Evolutionary conservation across 2,888 invertebrate genomes (phyloP).

Genomic region (Iphiclides podalirius): DNA sequence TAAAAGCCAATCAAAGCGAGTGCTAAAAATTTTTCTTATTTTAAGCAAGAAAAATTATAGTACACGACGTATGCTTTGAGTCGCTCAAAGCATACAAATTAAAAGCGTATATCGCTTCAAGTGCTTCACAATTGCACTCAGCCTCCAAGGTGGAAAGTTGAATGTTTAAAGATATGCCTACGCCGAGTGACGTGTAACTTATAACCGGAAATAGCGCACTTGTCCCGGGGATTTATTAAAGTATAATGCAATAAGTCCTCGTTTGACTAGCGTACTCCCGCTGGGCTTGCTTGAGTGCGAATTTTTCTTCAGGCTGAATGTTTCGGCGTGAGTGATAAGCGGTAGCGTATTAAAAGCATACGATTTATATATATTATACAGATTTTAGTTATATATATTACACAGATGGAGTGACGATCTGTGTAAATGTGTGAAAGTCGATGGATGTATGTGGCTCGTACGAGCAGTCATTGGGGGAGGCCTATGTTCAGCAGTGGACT

Average conservation of each 20-base stretch:
- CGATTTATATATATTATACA: background rate
- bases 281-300: slow-evolving; percentile 51
- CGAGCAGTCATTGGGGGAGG: too few relatives aligned
- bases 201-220: slow-evolving; percentile 3
- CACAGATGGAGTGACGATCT: too few relatives aligned
- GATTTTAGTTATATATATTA: too few relatives aligned
- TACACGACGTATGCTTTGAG: too few relatives aligned
- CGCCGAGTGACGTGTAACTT: background rate
- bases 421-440: too few relatives aligned
- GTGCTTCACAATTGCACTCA: background rate
- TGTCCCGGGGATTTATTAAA: slow-evolving; percentile 31
- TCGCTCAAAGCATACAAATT: too few relatives aligned
- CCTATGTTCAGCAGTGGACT: too few relatives aligned
- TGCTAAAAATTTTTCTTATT: too few relatives aligned
- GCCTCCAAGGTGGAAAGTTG: background rate
- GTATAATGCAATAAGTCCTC: slow-evolving; percentile 36
- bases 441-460: too few relatives aligned
- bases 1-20: too few relatives aligned
- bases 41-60: too few relatives aligned
- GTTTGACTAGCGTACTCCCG: slow-evolving; percentile 40
- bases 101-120: background rate
- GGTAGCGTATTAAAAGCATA: background rate
- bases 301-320: slow-evolving; percentile 50
- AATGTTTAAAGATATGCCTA: background rate
- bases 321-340: slow-evolving; percentile 18